phyloP scores from a whole-genome alignment of 2,113 vertebrate genomes.

The Tragelaphus buxtoni region DNA sequence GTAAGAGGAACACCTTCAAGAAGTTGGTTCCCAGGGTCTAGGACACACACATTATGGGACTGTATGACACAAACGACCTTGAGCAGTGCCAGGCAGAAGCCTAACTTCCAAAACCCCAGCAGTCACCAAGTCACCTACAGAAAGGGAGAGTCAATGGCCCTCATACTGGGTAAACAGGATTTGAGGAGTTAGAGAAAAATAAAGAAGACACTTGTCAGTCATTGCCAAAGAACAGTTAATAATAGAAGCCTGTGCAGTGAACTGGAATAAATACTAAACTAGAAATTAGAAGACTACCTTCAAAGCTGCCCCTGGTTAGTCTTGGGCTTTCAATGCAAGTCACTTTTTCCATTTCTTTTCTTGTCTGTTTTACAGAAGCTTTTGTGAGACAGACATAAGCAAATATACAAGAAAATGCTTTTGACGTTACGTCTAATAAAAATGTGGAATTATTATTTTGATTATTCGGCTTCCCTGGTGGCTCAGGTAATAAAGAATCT shows the following conservation, averaged over 20 bases:
- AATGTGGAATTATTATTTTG: background rate
- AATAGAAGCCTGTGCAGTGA: background rate
- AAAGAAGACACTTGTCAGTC: background rate
- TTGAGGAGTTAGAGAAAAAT: background rate
- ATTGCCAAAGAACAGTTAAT: no score
- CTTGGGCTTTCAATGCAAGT: background rate
- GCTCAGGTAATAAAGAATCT: background rate
- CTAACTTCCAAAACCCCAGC: no score
- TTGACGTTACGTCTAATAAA: background rate
- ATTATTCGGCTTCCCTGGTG: background rate
- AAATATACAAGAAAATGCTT: background rate
- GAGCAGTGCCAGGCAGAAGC: background rate
- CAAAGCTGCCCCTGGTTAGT: background rate
- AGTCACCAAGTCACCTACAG: no score
- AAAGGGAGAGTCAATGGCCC: background rate
- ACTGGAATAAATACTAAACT: background rate
- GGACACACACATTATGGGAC: no score
- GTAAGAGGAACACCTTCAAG: background rate
- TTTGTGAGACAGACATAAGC: background rate
- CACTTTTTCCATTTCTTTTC: background rate
- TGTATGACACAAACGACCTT: background rate
- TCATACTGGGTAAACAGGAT: rapidly evolving
- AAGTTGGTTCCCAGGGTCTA: background rate
- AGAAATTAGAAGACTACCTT: background rate
- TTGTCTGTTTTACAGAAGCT: background rate